phyloP scores from a whole-genome alignment of 2,888 invertebrate genomes.

The Crematogaster levior region DNA sequence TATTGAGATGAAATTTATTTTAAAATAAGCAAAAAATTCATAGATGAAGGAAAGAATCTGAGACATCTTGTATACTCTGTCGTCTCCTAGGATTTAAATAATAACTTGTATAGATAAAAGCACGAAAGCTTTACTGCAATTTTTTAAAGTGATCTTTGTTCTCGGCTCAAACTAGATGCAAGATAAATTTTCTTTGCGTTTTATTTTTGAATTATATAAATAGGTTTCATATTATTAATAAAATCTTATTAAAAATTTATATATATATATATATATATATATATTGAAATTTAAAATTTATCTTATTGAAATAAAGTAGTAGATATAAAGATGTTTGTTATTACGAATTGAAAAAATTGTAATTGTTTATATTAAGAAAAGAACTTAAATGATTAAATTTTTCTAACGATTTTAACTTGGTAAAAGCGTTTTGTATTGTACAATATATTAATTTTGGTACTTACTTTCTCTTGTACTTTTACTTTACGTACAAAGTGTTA shows the following conservation, averaged over 20 bases:
- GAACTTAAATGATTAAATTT: background rate
- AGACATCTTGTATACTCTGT: slow-evolving; percentile 53
- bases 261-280: too few relatives aligned
- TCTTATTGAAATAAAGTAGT: background rate
- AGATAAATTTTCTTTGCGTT: slow-evolving; percentile 19
- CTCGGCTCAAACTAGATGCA: slow-evolving; percentile 31
- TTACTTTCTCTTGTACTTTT: background rate
- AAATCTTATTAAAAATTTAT: background rate
- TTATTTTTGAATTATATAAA: background rate
- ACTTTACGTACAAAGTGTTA: background rate
- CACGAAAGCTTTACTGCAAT: slow-evolving; percentile 72
- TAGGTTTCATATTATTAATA: background rate
- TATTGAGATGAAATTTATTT: background rate
- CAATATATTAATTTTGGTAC: background rate
- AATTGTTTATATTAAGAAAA: background rate
- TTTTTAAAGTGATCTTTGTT: slow-evolving; percentile 68
- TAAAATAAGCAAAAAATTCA: background rate
- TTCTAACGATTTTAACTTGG: background rate
- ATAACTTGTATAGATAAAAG: slow-evolving; percentile 80
- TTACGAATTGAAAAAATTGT: background rate
- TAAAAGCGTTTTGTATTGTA: background rate
- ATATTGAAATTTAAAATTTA: background rate
- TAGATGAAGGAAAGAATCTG: background rate
- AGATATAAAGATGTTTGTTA: background rate
- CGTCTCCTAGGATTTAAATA: slow-evolving; percentile 70